Evolutionary conservation across 2,888 invertebrate genomes (phyloP).

Genomic region (Parnassius orleans): DNA sequence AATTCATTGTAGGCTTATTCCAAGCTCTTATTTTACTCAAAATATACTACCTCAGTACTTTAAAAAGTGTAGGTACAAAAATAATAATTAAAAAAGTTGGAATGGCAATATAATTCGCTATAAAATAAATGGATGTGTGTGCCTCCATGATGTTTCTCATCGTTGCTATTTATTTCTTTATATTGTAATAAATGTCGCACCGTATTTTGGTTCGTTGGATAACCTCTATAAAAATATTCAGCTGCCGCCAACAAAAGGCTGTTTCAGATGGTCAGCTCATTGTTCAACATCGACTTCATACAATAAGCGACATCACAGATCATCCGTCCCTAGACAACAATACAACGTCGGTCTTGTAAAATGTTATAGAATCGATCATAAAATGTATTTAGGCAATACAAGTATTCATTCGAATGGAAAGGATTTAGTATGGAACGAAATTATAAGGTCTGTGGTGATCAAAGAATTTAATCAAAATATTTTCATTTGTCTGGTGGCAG

Average conservation of each 20-base stretch:
- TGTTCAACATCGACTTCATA: constrained; percentile 63
- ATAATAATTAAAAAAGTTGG: no score
- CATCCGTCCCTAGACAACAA: constrained; percentile 62
- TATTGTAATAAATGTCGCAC: constrained; percentile 39
- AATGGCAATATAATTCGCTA: no score
- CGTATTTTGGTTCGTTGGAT: constrained; percentile 54
- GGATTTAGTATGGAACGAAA: background rate
- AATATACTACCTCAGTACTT: no score
- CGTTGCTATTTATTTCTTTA: constrained; percentile 28
- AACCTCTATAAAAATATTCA: constrained; percentile 68
- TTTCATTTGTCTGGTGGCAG: no score
- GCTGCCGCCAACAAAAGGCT: constrained; percentile 65
- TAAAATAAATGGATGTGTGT: background rate
- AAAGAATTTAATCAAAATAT: no score
- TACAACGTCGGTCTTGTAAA: constrained; percentile 60
- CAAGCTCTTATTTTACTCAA: no score
- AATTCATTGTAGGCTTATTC: no score
- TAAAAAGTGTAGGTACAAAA: no score
- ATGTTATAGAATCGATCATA: constrained; percentile 57
- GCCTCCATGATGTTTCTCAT: constrained; percentile 3
- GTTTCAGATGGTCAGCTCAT: constrained; percentile 71
- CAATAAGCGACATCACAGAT: constrained; percentile 69
- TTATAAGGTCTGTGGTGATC: no score
- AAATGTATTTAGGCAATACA: constrained; percentile 50
- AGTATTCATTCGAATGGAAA: constrained; percentile 35